A percentile compares a stretch with the other conserved stretches of the same genome.
Evolutionary conservation across 2,888 invertebrate species (phyloP).

Genomic region (Ashinkailepas kermadecensis): DNA sequence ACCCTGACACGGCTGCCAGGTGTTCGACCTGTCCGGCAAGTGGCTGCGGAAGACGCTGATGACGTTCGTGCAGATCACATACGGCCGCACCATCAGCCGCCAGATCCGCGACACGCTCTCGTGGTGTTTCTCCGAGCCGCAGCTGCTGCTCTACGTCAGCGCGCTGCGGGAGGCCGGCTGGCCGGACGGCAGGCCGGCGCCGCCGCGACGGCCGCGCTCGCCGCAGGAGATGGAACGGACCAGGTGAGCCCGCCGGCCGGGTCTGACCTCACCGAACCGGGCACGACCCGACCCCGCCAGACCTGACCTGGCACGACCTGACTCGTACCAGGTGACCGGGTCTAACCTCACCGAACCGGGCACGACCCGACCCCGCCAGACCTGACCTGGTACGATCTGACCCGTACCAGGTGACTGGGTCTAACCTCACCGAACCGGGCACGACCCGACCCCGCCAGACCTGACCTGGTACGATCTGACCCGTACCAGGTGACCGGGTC

Average conservation of each 20-base stretch:
- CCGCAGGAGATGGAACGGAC: slow-evolving; percentile 51
- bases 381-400: too few species aligned
- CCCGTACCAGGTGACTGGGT: too few species aligned
- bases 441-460: too few species aligned
- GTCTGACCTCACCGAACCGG: too few species aligned
- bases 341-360: too few species aligned
- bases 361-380: too few species aligned
- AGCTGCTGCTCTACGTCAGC: slow-evolving; percentile 79
- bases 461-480: too few species aligned
- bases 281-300: too few species aligned
- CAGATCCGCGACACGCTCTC: slow-evolving; percentile 33
- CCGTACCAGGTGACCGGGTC: too few species aligned
- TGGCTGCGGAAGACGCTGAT: slow-evolving; percentile 80
- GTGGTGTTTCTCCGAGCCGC: slow-evolving; percentile 54
- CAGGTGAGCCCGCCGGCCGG: slow-evolving; percentile 28
- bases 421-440: too few species aligned
- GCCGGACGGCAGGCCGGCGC: slow-evolving; percentile 66
- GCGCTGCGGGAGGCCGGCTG: slow-evolving; percentile 78
- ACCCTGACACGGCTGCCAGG: slow-evolving; percentile 35
- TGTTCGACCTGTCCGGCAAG: slow-evolving; percentile 81
- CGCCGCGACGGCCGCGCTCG: slow-evolving; percentile 48
- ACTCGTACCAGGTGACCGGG: too few species aligned
- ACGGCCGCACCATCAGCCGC: slow-evolving; percentile 79
- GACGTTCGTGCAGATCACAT: slow-evolving; percentile 82
- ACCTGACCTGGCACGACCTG: too few species aligned